Evolutionary conservation across 2,888 invertebrate species (phyloP).

Genomic region (Dicyrtoma fusca): DNA sequence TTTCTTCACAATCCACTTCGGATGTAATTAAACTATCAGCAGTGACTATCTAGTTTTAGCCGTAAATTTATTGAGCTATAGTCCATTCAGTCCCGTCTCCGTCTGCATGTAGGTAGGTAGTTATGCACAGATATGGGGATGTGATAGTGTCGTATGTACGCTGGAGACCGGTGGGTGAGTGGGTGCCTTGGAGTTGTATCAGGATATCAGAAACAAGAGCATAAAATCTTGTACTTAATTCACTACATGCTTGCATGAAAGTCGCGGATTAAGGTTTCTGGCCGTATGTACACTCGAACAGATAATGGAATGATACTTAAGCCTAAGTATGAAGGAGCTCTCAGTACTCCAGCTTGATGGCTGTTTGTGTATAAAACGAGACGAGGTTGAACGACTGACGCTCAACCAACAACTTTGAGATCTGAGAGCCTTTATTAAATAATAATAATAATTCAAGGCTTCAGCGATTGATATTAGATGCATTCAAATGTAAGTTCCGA

Average conservation of each 20-base stretch:
- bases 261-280: no score
- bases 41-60: constrained; percentile 29
- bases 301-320: no score
- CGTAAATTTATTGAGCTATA: constrained; percentile 28
- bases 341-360: no score
- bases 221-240: no score
- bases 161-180: not conserved
- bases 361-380: constrained; percentile 4
- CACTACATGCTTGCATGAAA: no score
- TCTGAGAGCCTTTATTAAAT: constrained; percentile 26
- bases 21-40: constrained; percentile 33
- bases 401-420: constrained; percentile 16
- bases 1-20: constrained; percentile 22
- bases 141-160: constrained; percentile 5
- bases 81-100: not conserved
- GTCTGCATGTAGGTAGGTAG: not conserved
- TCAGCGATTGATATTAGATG: constrained; percentile 37
- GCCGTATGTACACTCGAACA: no score
- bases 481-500: constrained; percentile 17
- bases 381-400: constrained; percentile 21
- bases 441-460: constrained; percentile 33
- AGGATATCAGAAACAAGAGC: no score
- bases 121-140: not conserved
- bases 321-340: no score
- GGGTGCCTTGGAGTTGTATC: not conserved